A percentile compares a stretch with the other conserved stretches of the same genome.
These are phyloP conservation scores for Oophaga sylvatica DNA, from an alignment of 2,797 vertebrate species.

Conservation along the genomic window DNA sequence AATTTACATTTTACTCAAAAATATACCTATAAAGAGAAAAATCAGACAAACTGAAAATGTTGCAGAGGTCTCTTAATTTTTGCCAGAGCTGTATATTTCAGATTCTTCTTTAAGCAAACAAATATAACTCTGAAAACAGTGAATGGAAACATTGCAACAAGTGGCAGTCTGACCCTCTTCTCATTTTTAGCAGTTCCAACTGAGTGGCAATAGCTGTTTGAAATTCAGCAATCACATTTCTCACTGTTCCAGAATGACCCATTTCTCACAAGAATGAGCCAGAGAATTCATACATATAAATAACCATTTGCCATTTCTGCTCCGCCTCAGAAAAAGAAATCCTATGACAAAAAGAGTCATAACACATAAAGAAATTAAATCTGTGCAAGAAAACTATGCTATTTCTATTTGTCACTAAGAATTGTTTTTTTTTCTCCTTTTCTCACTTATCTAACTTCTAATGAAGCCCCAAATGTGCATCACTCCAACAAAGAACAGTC, in stretches of 20 bases:
- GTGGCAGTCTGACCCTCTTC: conserved; percentile 68
- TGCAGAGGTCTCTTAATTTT: too few species aligned
- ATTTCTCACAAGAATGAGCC: conserved; percentile 82
- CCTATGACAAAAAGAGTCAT: background rate
- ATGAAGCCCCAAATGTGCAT: conserved; percentile 18
- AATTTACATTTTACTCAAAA: too few species aligned
- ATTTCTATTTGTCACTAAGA: conserved; percentile 15
- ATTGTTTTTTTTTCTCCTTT: conserved; percentile 38
- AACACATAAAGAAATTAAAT: background rate
- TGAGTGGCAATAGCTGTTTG: conserved; percentile 77
- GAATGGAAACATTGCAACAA: conserved; percentile 74
- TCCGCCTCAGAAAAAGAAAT: conserved; percentile 70
- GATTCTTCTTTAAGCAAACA: conserved; percentile 60
- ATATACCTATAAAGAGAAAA: too few species aligned
- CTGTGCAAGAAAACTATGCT: background rate
- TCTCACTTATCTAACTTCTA: background rate
- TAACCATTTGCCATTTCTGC: conserved; percentile 76
- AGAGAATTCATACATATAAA: conserved; percentile 88
- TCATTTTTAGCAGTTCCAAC: conserved; percentile 79
- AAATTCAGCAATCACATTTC: conserved; percentile 82
- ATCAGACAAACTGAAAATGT: too few species aligned
- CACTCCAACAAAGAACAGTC: conserved; percentile 9
- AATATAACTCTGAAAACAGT: conserved; percentile 74
- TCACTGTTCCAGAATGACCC: conserved; percentile 83
- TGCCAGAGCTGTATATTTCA: too few species aligned